Base-by-base conservation (phyloP, 2,888 invertebrate genomes). In the Trissolcus japonicus region DNA sequence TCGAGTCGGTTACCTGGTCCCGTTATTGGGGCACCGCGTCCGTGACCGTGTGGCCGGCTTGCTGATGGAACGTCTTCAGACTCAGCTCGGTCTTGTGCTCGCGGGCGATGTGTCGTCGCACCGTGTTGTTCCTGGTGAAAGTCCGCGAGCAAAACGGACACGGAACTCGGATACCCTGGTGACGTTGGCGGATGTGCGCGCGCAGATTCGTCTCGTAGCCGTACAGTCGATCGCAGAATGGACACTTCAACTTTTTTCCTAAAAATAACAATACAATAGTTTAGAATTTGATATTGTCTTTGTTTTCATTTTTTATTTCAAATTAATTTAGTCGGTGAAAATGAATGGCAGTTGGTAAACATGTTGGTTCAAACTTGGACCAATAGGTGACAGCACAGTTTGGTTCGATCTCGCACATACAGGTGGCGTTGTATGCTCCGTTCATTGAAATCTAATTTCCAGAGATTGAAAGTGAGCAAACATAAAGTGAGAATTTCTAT, bases 221-320 rank as follows among this genome's bases (percentile, higher is more conserved):
- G 90, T 96, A 96, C 78, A 96, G 92, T 87, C 96, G 93, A 91
- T 96, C 96, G 92, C 96, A 96, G 90, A 95, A 96, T 86, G 96
- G 95, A 90, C 96, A 96, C 91, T 96, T 96, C 87, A 96, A 91
- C 90, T 96, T 96, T 90, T 96, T 96, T 86, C 96, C 96, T 96
- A 91, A 3, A 92, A 84, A 19, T n/a, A 43, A n/a, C 14, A 11
- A 46, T 4, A 48, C 43, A 29, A 6, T 11, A 51, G 7, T 51
- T 17, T 9, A 51, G 17, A 3, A 51, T 51, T 51, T 4, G n/a
- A 16, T 48, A 48, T 48, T 19, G 1, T 1, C 2, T 19, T 19
- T 2, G 19, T 19, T 19, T 19, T 19, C 19, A 2, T 19, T 1
- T 19, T 19, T 2, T 19, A 19, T 19, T 19, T 19, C 19, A 19